These are phyloP conservation scores for Steinernema khuongi DNA, from an alignment of 1,140 invertebrate genomes.

Conservation along the genomic window DNA sequence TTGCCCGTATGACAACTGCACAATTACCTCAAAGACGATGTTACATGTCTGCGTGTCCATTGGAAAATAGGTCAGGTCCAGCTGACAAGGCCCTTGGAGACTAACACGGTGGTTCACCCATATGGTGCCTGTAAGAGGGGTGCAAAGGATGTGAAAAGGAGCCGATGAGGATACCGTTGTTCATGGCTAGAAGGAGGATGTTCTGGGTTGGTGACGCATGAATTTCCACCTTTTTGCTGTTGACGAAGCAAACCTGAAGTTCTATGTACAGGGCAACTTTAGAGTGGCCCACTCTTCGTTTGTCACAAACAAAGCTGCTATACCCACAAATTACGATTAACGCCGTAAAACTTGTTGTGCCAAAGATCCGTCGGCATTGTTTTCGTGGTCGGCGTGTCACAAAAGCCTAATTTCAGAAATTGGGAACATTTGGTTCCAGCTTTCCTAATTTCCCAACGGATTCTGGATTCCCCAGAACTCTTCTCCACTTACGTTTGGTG, in stretches of 20 bases:
- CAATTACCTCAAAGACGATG: conserved; percentile 50
- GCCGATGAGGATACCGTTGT: conserved; percentile 40
- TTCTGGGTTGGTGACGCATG: conserved; percentile 53
- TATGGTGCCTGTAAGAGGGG: conserved; percentile 57
- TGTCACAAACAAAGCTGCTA: background rate
- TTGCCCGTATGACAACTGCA: background rate
- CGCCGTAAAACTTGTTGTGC: too few relatives aligned
- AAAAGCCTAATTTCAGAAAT: too few relatives aligned
- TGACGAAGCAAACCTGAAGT: conserved; percentile 48
- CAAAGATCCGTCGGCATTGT: too few relatives aligned
- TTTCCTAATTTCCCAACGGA: too few relatives aligned
- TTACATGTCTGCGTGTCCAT: conserved; percentile 55
- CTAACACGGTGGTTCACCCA: conserved; percentile 56
- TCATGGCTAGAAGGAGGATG: conserved; percentile 52
- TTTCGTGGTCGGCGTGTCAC: too few relatives aligned
- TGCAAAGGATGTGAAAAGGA: conserved; percentile 30
- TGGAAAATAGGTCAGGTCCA: conserved; percentile 47
- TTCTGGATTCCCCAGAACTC: too few relatives aligned
- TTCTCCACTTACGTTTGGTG: conserved; percentile 52
- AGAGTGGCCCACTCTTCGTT: too few relatives aligned
- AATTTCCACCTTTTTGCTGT: conserved; percentile 57
- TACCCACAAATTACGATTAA: background rate
- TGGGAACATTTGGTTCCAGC: too few relatives aligned
- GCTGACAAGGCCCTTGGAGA: conserved; percentile 49
- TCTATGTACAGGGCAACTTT: too few relatives aligned